Conservation (phyloP, 53 echinoderm and acorn worm genomes). For the Crossaster papposus region DNA sequence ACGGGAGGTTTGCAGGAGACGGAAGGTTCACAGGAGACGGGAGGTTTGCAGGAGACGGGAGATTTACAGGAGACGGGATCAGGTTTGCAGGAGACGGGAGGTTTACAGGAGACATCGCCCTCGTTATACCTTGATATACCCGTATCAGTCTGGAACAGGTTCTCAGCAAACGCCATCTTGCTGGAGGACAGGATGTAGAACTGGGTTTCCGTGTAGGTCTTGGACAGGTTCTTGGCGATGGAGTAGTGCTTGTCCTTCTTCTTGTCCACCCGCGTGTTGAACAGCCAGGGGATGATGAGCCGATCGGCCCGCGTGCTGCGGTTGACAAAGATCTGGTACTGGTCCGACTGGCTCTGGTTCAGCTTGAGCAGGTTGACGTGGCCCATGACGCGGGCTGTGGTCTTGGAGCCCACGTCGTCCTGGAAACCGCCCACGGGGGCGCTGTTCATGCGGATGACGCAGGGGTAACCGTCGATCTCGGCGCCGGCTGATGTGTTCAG, state of each 20-base stretch:
- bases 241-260: constrained; percentile 89
- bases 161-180: constrained; percentile 91
- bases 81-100: too few relatives aligned
- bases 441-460: constrained; percentile 97
- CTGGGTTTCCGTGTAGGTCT: constrained; percentile 74
- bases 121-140: constrained; percentile 82
- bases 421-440: constrained; percentile 90
- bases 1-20: too few relatives aligned
- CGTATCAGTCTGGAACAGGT: constrained; percentile 86
- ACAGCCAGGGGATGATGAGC: constrained; percentile 93
- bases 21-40: too few relatives aligned
- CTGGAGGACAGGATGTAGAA: constrained; percentile 88
- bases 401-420: constrained; percentile 86
- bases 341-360: constrained; percentile 79
- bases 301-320: constrained; percentile 73
- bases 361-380: constrained; percentile 89
- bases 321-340: constrained; percentile 84
- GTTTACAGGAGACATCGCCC: too few relatives aligned
- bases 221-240: constrained; percentile 95
- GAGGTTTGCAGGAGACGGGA: too few relatives aligned
- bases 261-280: constrained; percentile 86
- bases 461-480: constrained; percentile 85
- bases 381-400: constrained; percentile 94
- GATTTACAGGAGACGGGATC: too few relatives aligned
- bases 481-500: constrained; percentile 86